A percentile compares a stretch with the other conserved stretches of the same genome.
Evolutionary conservation across 2,797 vertebrate species (phyloP).

Genomic region (Sebastes trivittatus): DNA sequence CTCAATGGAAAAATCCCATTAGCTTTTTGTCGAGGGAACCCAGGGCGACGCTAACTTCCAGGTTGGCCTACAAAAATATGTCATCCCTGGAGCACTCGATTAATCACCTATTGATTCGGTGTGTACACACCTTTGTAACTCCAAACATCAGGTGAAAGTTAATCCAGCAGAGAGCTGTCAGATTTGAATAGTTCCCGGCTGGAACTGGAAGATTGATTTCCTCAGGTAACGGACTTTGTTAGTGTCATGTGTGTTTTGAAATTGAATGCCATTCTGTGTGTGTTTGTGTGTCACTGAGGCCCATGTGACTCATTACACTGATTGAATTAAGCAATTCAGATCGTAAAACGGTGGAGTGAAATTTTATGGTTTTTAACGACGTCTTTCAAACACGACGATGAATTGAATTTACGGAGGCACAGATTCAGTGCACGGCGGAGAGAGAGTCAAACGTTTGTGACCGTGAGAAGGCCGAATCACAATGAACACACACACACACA

Average conservation of each 20-base stretch:
- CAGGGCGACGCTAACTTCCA: no score
- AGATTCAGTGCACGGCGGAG: neutral
- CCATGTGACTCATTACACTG: conserved; percentile 40
- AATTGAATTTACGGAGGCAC: conserved; percentile 22
- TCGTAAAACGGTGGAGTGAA: conserved; percentile 25
- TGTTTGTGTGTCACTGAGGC: neutral
- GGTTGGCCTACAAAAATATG: no score
- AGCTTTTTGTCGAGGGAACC: no score
- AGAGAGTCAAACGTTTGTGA: neutral
- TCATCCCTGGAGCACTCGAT: neutral
- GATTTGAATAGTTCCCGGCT: neutral
- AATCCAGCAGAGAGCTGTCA: neutral
- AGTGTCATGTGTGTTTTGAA: neutral
- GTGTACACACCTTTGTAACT: neutral
- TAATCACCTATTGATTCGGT: neutral
- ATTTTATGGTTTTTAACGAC: conserved; percentile 47
- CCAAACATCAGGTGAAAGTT: neutral
- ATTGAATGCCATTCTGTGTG: neutral
- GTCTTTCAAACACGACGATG: conserved; percentile 23
- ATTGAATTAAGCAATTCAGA: conserved; percentile 54
- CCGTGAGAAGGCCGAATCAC: conserved; percentile 28
- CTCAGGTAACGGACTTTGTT: neutral
- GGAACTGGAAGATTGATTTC: neutral
- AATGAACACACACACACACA: conserved; percentile 17
- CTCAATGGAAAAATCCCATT: neutral